These are phyloP conservation scores for Corythoichthys haematopterus DNA, from an alignment of 2,113 vertebrate genomes.

Conservation along the genomic window DNA sequence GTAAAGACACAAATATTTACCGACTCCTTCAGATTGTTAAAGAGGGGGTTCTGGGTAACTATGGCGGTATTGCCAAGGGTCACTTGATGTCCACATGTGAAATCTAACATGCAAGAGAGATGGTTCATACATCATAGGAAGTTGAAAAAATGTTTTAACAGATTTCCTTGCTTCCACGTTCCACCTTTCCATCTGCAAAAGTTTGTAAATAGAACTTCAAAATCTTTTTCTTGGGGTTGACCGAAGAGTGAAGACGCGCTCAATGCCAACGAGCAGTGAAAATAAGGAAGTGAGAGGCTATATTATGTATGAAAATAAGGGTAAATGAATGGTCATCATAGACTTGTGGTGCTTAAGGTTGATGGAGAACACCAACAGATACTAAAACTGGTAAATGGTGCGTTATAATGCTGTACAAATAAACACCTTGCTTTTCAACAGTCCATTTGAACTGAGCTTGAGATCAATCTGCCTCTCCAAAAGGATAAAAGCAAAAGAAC, in stretches of 20 bases:
- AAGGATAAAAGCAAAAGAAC: conserved; percentile 50
- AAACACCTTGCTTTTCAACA: conserved; percentile 47
- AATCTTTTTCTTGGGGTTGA: conserved; percentile 23
- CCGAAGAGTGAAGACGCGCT: conserved; percentile 8
- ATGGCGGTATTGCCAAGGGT: conserved; percentile 25
- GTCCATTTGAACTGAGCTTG: conserved; percentile 49
- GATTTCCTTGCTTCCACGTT: conserved; percentile 10
- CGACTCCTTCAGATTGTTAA: conserved; percentile 14
- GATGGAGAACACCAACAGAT: conserved; percentile 32
- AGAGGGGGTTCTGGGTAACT: conserved; percentile 28
- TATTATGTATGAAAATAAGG: conserved; percentile 16
- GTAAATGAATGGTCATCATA: neutral
- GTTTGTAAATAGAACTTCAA: conserved; percentile 12
- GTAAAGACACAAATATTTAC: conserved; percentile 22
- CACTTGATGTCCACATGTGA: conserved; percentile 48
- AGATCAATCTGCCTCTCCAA: conserved; percentile 51
- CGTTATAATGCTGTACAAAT: conserved; percentile 42
- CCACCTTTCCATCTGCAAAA: conserved; percentile 25
- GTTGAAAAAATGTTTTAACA: conserved; percentile 30
- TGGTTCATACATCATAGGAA: conserved; percentile 23
- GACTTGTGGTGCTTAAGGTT: conserved; percentile 5
- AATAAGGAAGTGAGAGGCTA: conserved; percentile 4
- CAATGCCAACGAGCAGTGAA: conserved; percentile 7
- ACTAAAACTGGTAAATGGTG: conserved; percentile 41
- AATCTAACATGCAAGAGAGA: conserved; percentile 41